Base-by-base conservation (phyloP, 2,797 vertebrate genomes). In the Mionectes olivaceus region DNA sequence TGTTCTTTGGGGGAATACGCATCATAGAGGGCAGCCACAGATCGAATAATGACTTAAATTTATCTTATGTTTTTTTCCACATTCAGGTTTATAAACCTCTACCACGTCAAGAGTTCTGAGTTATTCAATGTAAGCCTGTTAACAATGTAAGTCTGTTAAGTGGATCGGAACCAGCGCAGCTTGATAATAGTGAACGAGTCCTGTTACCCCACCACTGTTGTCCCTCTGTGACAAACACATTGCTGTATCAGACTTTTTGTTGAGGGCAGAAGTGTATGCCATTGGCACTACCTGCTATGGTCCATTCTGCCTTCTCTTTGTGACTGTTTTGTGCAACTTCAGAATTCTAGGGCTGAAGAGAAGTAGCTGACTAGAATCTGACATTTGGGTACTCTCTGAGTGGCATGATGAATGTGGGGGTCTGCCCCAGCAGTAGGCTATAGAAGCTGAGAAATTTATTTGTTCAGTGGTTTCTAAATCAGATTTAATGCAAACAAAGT, bases 231-330 rank as follows among this genome's bases (percentile, higher is more conserved):
- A 65, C 21, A 91, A 80, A 27, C 15, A 33, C 4, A 30, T 32
- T n/a, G 28, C 19, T 0, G 0, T 14, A 44, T 67, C 7, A 47
- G 39, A 77, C 49, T 63, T 81, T 24, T n/a, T 71, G 4, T 28
- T 0, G 0, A 83, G 59, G n/a, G 8, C 32, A 65, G n/a, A 39
- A 28, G 10, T 33, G 9, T 3, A 17, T 37, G 25, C 17, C 32
- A 37, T 59, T 57, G 10, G 4, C 3, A 7, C 11, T 23, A 11
- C 5, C 9, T 56, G 13, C 17, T 81, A 65, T 1, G 1, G 15
- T n/a, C 43, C 57, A 23, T 83, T 32, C 32, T 86, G 23, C 37
- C 13, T 53, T 33, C 49, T 70, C 32, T 89, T 60, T 23, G 22
- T 19, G 7, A 30, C 3, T n/a, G 12, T 50, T 76, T 44, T 50